Evolutionary conservation across 2,888 invertebrate species (phyloP), one percentile per base, ranked within the genome.

Genomic region (Adelphocoris suturalis): DNA sequence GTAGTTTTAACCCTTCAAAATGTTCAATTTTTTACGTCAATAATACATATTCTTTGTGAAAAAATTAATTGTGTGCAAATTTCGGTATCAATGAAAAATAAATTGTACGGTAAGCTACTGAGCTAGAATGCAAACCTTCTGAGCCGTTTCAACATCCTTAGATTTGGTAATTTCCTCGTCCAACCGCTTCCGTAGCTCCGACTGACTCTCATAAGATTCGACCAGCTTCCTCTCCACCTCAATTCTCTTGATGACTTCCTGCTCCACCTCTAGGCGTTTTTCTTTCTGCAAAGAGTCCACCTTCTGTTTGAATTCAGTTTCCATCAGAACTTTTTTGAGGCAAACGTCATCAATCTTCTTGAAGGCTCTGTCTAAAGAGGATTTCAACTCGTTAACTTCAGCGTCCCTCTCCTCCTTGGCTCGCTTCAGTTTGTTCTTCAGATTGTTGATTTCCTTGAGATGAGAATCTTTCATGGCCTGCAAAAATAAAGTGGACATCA

Each of bases 321-420:
- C 91, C 68, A 90, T 86, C 4, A 89, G 68, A 27, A 89, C 81
- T 37, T 78, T 76, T 23, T 55, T 78, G 68, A 85, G 76, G 47
- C 89, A 86, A 27, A 90, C 75, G 80, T 91, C 90, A 48, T 90
- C 90, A 46, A 68, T 90, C 48, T 61, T 86, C 89, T 91, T 90
- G 48, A 86, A 91, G 75, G 86, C 89, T 47, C 76, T 52, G 48
- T 90, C 91, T 47, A 90, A 61, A 12, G 78, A 47, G 11, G 55
- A 37, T 13, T 27, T 93, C 92, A 61, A 93, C 92, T 57, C 94
- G 0, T 92, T 91, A n/a, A 94, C 92, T 52, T 94, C 93, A 90
- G 94, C 94, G 75, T 95, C 94, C 76, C 95, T 94, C 85, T 95
- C 94, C 16, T 94, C 93, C 92, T 95, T 95, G 90, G 91, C 92